Evolutionary conservation across 2,888 invertebrate species (phyloP).

Genomic region (Agonopterix alstromeriana): DNA sequence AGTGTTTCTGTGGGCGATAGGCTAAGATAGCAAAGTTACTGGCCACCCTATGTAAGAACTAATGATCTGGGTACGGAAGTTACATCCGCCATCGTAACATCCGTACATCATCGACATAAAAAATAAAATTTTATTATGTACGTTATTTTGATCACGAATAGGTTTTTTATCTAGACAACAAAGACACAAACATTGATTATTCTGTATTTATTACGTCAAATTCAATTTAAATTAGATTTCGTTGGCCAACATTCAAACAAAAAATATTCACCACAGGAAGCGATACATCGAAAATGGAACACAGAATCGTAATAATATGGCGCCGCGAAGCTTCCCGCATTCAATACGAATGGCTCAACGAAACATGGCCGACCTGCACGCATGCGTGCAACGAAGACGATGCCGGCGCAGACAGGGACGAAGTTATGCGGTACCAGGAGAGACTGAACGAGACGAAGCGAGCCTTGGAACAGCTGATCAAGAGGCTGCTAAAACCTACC

Average conservation of each 20-base stretch:
- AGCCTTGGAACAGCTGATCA: conserved; percentile 83
- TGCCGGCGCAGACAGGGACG: conserved; percentile 41
- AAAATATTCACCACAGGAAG: conserved; percentile 47
- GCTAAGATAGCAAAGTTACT: too few relatives aligned
- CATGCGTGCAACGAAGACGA: conserved; percentile 48
- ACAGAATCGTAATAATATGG: conserved; percentile 93
- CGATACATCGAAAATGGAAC: conserved; percentile 70
- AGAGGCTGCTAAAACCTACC: conserved; percentile 81
- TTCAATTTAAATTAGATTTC: too few relatives aligned
- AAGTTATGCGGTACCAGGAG: conserved; percentile 45
- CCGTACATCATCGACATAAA: too few relatives aligned
- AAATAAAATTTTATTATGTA: too few relatives aligned
- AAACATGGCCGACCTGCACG: conserved; percentile 80
- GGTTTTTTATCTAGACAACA: too few relatives aligned
- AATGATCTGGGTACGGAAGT: too few relatives aligned
- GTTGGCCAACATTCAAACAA: neutral
- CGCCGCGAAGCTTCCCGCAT: conserved; percentile 89
- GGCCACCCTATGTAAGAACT: too few relatives aligned
- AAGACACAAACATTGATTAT: too few relatives aligned
- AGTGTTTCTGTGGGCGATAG: too few relatives aligned
- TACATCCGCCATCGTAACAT: too few relatives aligned
- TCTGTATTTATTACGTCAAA: too few relatives aligned
- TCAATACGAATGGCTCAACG: conserved; percentile 93
- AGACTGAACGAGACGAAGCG: conserved; percentile 83
- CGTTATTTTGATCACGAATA: too few relatives aligned